These are phyloP conservation scores for Leptopilina clavipes DNA, from an alignment of 1,140 invertebrate species.

Conservation along the genomic window DNA sequence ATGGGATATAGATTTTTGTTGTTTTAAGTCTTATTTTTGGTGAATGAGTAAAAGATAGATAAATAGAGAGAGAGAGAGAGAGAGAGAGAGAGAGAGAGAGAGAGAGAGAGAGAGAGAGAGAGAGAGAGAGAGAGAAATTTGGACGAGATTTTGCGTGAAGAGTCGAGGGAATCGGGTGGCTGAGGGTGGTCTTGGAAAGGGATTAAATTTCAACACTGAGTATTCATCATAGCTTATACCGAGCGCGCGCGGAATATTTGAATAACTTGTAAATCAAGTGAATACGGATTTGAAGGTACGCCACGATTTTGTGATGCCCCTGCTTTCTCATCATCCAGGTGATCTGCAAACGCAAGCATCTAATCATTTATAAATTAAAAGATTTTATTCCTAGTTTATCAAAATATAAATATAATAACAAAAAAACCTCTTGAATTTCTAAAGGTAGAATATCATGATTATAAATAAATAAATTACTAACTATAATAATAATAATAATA, in stretches of 20 bases:
- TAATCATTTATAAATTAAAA: constrained; percentile 40
- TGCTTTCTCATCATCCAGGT: constrained; percentile 35
- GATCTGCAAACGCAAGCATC: constrained; percentile 38
- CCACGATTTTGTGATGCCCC: constrained; percentile 23
- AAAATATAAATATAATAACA: neutral
- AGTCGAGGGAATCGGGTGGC: neutral
- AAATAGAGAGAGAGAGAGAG: no score
- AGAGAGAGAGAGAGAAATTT: constrained; percentile 29
- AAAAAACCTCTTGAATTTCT: no score
- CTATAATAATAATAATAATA: no score
- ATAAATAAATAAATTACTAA: no score
- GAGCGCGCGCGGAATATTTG: constrained; percentile 57
- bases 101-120: neutral
- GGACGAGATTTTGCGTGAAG: constrained; percentile 4
- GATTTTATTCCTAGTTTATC: neutral
- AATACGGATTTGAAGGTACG: constrained; percentile 56
- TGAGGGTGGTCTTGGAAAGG: constrained; percentile 44
- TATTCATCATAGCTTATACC: constrained; percentile 62
- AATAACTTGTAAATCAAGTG: constrained; percentile 63
- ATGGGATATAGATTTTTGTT: neutral
- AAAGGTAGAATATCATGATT: no score
- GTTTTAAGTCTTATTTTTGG: constrained; percentile 9
- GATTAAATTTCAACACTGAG: constrained; percentile 63
- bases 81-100: neutral
- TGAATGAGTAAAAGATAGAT: no score